Evolutionary conservation across 2,113 vertebrate species (phyloP).

Genomic region (Crotalus horridus): DNA sequence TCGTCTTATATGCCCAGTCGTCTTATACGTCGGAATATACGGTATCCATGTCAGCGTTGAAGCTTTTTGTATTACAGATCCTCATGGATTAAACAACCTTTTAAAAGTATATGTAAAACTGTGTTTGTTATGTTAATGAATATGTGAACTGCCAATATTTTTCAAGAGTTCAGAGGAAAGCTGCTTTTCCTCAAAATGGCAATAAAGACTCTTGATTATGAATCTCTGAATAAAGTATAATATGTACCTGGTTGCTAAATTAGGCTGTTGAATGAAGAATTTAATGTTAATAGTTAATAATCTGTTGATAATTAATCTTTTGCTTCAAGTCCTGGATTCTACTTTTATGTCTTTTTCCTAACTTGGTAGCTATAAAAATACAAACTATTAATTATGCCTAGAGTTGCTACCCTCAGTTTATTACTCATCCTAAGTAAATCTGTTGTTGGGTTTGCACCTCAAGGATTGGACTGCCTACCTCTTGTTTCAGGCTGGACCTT

Average conservation of each 20-base stretch:
- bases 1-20: no score
- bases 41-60: background rate
- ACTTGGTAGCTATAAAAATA: slow-evolving; percentile 32
- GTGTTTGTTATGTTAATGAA: background rate
- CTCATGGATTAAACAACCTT: background rate
- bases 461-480: background rate
- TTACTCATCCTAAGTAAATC: background rate
- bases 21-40: no score
- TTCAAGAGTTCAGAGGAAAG: background rate
- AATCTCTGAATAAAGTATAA: slow-evolving; percentile 35
- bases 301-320: slow-evolving; percentile 45
- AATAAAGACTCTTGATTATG: background rate
- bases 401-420: background rate
- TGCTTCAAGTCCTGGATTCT: slow-evolving; percentile 22
- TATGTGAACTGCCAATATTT: background rate
- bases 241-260: slow-evolving; percentile 35
- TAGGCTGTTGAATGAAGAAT: background rate
- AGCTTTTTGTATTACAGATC: background rate
- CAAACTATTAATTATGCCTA: background rate
- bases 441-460: background rate
- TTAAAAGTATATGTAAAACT: no score
- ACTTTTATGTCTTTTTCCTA: slow-evolving; percentile 36
- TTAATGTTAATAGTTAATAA: slow-evolving; percentile 10
- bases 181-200: background rate
- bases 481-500: slow-evolving; percentile 15